Evolutionary conservation across 2,797 vertebrate species (phyloP).

Genomic region (Hapalemur alaotrensis): DNA sequence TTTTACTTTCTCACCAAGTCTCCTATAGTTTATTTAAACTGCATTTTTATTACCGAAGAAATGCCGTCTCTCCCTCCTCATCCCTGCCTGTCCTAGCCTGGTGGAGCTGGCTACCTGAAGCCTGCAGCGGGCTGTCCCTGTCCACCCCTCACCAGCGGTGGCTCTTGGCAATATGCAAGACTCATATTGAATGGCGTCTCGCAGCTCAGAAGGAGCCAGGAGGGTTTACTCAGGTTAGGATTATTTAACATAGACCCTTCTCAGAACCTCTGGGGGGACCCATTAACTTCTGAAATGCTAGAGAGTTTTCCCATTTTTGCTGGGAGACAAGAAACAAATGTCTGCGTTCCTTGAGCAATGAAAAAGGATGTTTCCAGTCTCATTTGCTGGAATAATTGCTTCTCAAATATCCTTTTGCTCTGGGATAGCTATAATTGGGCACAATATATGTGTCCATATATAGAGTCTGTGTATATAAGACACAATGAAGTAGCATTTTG

Average conservation of each 20-base stretch:
- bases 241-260: constrained; percentile 46
- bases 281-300: constrained; percentile 54
- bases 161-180: constrained; percentile 51
- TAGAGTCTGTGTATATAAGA: background rate
- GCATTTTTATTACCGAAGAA: constrained; percentile 85
- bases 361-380: constrained; percentile 54
- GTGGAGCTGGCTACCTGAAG: constrained; percentile 41
- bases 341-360: constrained; percentile 39
- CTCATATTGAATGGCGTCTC: constrained; percentile 23
- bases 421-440: background rate
- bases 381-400: constrained; percentile 45
- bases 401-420: constrained; percentile 26
- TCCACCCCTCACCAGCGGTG: constrained; percentile 69
- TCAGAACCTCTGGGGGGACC: constrained; percentile 5
- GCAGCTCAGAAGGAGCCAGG: constrained; percentile 18
- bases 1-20: constrained; percentile 91
- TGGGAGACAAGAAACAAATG: constrained; percentile 58
- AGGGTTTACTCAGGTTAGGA: constrained; percentile 43
- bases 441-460: background rate
- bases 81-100: background rate
- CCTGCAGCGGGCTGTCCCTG: constrained; percentile 69
- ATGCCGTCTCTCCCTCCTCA: constrained; percentile 52
- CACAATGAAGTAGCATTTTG: background rate
- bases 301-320: constrained; percentile 28
- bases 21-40: constrained; percentile 85